Base-by-base conservation (phyloP, 2,888 invertebrate genomes). In the Drosophila gaucha region DNA sequence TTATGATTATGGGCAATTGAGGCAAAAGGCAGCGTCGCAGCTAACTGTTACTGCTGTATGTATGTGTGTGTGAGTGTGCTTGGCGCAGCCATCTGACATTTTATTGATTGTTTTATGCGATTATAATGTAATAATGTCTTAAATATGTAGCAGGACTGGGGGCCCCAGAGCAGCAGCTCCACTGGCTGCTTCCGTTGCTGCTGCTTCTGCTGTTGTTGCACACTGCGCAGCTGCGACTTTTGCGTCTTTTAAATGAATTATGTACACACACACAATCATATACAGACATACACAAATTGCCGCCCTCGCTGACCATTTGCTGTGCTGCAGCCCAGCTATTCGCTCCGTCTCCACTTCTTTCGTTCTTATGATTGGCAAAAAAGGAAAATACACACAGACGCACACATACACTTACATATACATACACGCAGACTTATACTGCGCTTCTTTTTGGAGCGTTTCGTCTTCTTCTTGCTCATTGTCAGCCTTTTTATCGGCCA, bases 31-130 rank as follows among this genome's bases (percentile, higher is more conserved):
- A 54, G 44, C 63, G 68, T 51, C 28, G 68, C 55, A 24, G 58
- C 35, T 44, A 54, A 43, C 30, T 10, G 66, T 31, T 38, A 36
- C 52, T n/a, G n/a, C n/a, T n/a, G n/a, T n/a, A n/a, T n/a, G n/a
- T n/a, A n/a, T n/a, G n/a, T n/a, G n/a, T n/a, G n/a, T n/a, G n/a
- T n/a, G 43, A 22, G 52, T n/a, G 56, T 56, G 64, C 56, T 41
- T 33, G 47, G 41, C 43, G 38, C 50, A 41, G 60, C 50, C 51
- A 86, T 72, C 74, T 73, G 84, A 86, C 78, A 76, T 88, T 84
- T 88, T 88, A 88, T 83, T 90, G 86, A 89, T 89, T 88, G 86
- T 89, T 89, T 90, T 89, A 89, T 88, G 85, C 79, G 86, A 79
- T 89, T 86, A 88, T 89, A 89, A 88, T 89, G 88, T 82, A 79